A percentile compares a stretch with the other conserved stretches of the same genome.
phyloP scores from a whole-genome alignment of 2,797 vertebrate species.

The Alca torda region DNA sequence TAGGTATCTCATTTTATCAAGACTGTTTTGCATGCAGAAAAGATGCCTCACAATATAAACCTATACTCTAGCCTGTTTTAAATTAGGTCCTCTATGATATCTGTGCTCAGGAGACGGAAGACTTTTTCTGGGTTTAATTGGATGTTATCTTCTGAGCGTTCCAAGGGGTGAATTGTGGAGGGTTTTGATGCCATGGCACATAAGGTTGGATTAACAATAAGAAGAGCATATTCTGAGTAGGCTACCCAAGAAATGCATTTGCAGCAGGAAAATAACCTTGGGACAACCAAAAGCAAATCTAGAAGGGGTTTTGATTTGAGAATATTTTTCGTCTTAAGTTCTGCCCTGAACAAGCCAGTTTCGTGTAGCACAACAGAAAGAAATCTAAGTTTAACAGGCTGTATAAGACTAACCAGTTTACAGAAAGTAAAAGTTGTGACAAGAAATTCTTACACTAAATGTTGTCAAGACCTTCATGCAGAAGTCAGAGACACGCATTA shows the following conservation, averaged over 20 bases:
- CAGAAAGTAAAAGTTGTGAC: not conserved
- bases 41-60: constrained; percentile 31
- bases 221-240: not conserved
- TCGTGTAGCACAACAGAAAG: not conserved
- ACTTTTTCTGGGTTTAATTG: constrained; percentile 53
- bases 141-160: constrained; percentile 22
- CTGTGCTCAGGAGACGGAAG: constrained; percentile 42
- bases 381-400: constrained; percentile 10
- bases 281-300: constrained; percentile 16
- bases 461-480: not conserved
- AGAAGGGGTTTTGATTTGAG: constrained; percentile 8
- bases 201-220: constrained; percentile 24
- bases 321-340: constrained; percentile 15
- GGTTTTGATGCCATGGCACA: constrained; percentile 29
- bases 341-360: not conserved
- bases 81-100: constrained; percentile 43
- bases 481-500: not conserved
- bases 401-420: not conserved
- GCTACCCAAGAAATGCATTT: not conserved
- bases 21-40: constrained; percentile 47
- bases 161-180: constrained; percentile 18
- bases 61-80: constrained; percentile 22
- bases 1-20: constrained; percentile 43
- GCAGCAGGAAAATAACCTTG: not conserved
- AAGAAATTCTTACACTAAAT: not conserved